Percentiles rank a stretch among this genome's conserved stretches.
Conservation (phyloP, 30 jellyfish, hydroid and myxozoan genomes). For the Mastigias papua region DNA sequence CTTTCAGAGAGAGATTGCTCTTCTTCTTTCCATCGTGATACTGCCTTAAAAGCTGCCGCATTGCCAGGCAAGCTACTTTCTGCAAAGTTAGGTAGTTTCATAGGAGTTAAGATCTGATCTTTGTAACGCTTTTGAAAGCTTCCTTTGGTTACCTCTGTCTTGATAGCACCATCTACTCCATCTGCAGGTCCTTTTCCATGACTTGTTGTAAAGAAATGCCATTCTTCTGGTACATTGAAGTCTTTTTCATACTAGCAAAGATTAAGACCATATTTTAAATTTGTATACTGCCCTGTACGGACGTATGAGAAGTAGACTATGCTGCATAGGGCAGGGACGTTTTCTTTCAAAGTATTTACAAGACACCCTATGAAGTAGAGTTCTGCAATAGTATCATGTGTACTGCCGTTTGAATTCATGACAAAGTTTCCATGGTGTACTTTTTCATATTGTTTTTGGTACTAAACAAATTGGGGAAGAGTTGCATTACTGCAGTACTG, state of each 20-base stretch:
- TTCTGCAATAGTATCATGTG: slow-evolving; percentile 55
- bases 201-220: slow-evolving; percentile 79
- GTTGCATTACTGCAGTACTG: slow-evolving; percentile 57
- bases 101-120: slow-evolving; percentile 11
- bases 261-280: slow-evolving; percentile 13
- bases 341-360: background rate
- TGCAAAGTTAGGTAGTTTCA: slow-evolving; percentile 10
- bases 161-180: slow-evolving; percentile 67
- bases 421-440: background rate
- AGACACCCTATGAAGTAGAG: slow-evolving; percentile 18
- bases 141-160: slow-evolving; percentile 46
- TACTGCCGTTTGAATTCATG: slow-evolving; percentile 4
- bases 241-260: slow-evolving; percentile 48
- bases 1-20: slow-evolving; percentile 41
- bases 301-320: slow-evolving; percentile 44
- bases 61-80: background rate
- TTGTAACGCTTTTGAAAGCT: slow-evolving; percentile 24
- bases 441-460: background rate
- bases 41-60: background rate
- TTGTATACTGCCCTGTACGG: slow-evolving; percentile 57
- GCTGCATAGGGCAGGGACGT: background rate
- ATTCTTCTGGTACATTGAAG: slow-evolving; percentile 34
- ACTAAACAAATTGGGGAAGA: slow-evolving; percentile 46
- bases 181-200: slow-evolving; percentile 77
- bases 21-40: background rate